phyloP scores from a whole-genome alignment of 2,888 invertebrate genomes.

The Sinohyriopsis cumingii region DNA sequence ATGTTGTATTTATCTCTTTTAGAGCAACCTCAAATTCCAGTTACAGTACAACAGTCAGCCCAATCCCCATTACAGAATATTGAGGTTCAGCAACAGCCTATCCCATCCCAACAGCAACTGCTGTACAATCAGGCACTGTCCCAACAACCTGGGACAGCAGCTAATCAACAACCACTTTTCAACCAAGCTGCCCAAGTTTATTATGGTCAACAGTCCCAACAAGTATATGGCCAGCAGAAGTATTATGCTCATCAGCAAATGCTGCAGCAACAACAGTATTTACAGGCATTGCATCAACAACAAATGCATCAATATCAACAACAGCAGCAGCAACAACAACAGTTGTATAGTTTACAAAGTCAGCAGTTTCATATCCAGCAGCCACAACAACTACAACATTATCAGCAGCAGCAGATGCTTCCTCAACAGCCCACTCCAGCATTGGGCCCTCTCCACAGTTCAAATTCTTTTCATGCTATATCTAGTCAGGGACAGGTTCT shows the following conservation, averaged over 20 bases:
- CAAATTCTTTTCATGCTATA: not conserved
- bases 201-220: constrained; percentile 33
- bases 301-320: constrained; percentile 23
- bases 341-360: constrained; percentile 22
- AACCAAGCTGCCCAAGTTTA: too few species aligned
- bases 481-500: too few species aligned
- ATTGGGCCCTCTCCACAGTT: not conserved
- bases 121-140: constrained; percentile 6
- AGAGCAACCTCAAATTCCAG: constrained; percentile 1
- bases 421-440: not conserved
- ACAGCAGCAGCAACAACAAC: constrained; percentile 22
- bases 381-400: constrained; percentile 8
- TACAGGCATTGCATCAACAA: constrained; percentile 20
- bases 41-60: constrained; percentile 14
- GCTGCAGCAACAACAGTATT: constrained; percentile 22
- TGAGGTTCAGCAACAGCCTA: constrained; percentile 24
- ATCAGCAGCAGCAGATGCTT: constrained; percentile 12
- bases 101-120: constrained; percentile 12
- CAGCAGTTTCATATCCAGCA: constrained; percentile 20
- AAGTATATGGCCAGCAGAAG: constrained; percentile 32
- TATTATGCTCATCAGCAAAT: constrained; percentile 20
- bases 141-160: constrained; percentile 5
- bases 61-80: constrained; percentile 3
- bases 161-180: constrained; percentile 16
- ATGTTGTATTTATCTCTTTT: not conserved